These are phyloP conservation scores for Sitophilus oryzae DNA, from an alignment of 1,140 invertebrate species.

Conservation along the genomic window DNA sequence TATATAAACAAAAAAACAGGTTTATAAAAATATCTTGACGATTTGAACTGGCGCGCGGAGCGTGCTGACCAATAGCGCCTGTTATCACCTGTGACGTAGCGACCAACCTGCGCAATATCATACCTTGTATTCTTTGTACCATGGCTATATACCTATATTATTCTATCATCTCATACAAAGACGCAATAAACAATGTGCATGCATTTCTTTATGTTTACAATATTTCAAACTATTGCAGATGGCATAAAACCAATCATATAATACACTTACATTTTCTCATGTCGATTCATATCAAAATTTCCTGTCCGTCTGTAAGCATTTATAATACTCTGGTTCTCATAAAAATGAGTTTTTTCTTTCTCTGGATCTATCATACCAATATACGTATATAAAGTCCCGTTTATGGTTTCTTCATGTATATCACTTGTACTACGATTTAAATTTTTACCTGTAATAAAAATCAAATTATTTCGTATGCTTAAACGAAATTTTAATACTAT, in stretches of 20 bases:
- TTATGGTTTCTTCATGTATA: constrained; percentile 27
- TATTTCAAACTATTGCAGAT: not conserved
- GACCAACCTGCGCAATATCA: too few relatives aligned
- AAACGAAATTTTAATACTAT: not conserved
- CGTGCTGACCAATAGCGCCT: too few relatives aligned
- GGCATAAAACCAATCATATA: not conserved
- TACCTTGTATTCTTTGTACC: too few relatives aligned
- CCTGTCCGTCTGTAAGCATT: constrained; percentile 43
- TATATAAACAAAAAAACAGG: too few relatives aligned
- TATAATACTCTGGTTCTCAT: constrained; percentile 40
- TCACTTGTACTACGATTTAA: constrained; percentile 37
- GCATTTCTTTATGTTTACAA: not conserved
- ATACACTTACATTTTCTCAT: constrained; percentile 37
- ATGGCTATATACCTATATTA: too few relatives aligned
- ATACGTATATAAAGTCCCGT: constrained; percentile 50
- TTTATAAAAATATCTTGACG: too few relatives aligned
- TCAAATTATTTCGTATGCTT: not conserved
- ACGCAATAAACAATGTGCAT: too few relatives aligned
- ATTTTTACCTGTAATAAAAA: constrained; percentile 25
- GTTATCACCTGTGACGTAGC: too few relatives aligned
- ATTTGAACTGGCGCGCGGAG: too few relatives aligned
- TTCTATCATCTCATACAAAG: too few relatives aligned
- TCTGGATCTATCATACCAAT: constrained; percentile 53
- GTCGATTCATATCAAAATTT: constrained; percentile 34
- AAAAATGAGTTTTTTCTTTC: constrained; percentile 34